Percentiles rank a stretch among this genome's conserved stretches.
These are phyloP conservation scores for Oryzias sinensis DNA, from an alignment of 2,797 vertebrate genomes.

Conservation along the genomic window DNA sequence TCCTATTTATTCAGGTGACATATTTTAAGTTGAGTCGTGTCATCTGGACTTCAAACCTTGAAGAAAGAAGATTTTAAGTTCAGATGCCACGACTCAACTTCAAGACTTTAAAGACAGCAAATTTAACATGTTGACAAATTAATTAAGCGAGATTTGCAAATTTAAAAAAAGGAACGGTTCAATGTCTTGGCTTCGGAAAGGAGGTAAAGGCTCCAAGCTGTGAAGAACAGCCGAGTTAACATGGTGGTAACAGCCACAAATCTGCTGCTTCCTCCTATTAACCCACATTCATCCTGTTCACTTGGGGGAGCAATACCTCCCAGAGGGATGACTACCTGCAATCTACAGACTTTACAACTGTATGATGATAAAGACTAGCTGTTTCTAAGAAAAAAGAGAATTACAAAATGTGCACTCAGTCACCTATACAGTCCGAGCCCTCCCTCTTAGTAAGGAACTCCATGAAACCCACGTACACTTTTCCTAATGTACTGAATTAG, in stretches of 20 bases:
- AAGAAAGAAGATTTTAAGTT: no score
- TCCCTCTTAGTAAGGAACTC: background rate
- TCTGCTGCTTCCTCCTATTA: slow-evolving; percentile 43
- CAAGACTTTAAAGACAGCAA: background rate
- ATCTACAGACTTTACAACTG: no score
- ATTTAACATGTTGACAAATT: background rate
- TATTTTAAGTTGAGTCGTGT: no score
- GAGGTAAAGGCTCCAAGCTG: slow-evolving; percentile 41
- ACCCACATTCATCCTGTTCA: slow-evolving; percentile 48
- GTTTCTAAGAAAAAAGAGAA: no score
- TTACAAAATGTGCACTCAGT: no score
- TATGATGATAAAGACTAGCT: no score
- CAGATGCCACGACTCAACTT: no score
- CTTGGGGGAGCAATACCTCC: slow-evolving; percentile 41
- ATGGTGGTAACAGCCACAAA: slow-evolving; percentile 60
- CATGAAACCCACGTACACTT: background rate
- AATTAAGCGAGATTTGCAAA: background rate
- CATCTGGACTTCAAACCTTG: no score
- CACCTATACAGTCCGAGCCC: background rate
- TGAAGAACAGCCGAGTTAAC: slow-evolving; percentile 56
- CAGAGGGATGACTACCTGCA: slow-evolving; percentile 22
- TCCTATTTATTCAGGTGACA: no score
- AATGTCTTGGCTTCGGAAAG: background rate
- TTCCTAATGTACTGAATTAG: background rate
- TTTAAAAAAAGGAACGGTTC: background rate